These are phyloP conservation scores for Simalia tracyae DNA, from an alignment of 2,797 vertebrate genomes.

Conservation along the genomic window DNA sequence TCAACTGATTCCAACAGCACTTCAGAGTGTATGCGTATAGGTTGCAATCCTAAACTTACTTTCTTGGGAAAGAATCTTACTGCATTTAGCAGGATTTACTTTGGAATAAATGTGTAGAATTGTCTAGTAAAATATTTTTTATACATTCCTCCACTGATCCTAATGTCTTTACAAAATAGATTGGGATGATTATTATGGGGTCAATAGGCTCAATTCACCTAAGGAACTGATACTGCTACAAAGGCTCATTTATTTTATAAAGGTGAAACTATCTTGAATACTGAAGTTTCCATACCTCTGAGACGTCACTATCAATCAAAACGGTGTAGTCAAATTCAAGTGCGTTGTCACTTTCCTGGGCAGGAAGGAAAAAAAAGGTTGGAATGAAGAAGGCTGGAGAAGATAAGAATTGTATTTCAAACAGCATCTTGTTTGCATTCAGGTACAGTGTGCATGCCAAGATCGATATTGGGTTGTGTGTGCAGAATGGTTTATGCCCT, in stretches of 20 bases:
- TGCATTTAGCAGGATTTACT: background rate
- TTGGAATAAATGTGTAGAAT: background rate
- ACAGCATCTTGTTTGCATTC: background rate
- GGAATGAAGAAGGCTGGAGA: constrained; percentile 1
- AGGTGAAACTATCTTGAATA: accelerated
- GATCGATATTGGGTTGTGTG: background rate
- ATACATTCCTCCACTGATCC: background rate
- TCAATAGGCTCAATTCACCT: background rate
- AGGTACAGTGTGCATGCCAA: background rate
- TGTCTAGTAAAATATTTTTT: background rate
- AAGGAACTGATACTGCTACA: accelerated
- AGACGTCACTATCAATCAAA: constrained; percentile 68
- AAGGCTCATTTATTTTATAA: background rate
- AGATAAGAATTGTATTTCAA: constrained; percentile 19
- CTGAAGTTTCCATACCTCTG: constrained; percentile 64
- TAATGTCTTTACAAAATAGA: background rate
- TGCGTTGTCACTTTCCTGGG: constrained; percentile 63
- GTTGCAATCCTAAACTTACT: background rate
- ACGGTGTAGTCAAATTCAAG: constrained; percentile 70
- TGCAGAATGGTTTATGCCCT: background rate
- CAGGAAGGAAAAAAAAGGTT: background rate
- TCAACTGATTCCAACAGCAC: background rate
- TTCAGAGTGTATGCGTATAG: background rate
- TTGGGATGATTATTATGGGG: background rate
- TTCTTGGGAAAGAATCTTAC: background rate